phyloP scores from a whole-genome alignment of 37 sponge, comb jelly and placozoan genomes.

The Aplysina aerophoba region DNA sequence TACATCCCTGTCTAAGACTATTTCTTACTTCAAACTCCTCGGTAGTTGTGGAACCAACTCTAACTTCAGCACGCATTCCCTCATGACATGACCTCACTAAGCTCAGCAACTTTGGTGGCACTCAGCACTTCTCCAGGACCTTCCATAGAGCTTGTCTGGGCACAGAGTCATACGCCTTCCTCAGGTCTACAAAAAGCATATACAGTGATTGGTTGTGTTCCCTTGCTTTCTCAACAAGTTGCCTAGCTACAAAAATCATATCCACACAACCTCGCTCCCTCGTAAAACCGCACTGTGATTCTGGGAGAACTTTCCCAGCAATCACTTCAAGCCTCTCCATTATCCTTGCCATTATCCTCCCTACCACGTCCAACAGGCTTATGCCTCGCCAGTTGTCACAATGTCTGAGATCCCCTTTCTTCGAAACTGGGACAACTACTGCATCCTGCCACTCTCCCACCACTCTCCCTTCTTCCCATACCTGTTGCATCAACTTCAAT shows the following conservation, averaged over 20 bases:
- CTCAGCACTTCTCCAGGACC: constrained; percentile 7
- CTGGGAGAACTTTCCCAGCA: constrained; percentile 20
- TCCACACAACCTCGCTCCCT: constrained; percentile 23
- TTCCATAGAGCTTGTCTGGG: not conserved
- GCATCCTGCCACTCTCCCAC: constrained; percentile 36
- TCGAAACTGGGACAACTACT: constrained; percentile 26
- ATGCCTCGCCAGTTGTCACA: constrained; percentile 37
- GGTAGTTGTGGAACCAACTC: not conserved
- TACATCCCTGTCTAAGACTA: not conserved
- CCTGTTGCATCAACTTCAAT: constrained; percentile 19
- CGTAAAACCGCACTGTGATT: constrained; percentile 23
- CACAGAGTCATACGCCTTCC: constrained; percentile 39
- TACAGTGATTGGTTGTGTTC: constrained; percentile 17
- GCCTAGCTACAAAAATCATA: constrained; percentile 29
- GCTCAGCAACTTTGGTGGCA: constrained; percentile 8
- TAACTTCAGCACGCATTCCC: no score
- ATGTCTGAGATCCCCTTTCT: not conserved
- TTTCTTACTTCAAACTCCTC: not conserved
- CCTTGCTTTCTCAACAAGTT: constrained; percentile 20
- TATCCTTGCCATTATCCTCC: not conserved
- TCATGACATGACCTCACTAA: no score
- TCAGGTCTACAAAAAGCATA: constrained; percentile 5
- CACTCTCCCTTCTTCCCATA: constrained; percentile 29
- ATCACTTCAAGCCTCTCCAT: not conserved
- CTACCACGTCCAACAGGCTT: constrained; percentile 19